These are phyloP conservation scores for Trichogramma dendrolimi DNA, from an alignment of 2,888 invertebrate species.

Conservation along the genomic window DNA sequence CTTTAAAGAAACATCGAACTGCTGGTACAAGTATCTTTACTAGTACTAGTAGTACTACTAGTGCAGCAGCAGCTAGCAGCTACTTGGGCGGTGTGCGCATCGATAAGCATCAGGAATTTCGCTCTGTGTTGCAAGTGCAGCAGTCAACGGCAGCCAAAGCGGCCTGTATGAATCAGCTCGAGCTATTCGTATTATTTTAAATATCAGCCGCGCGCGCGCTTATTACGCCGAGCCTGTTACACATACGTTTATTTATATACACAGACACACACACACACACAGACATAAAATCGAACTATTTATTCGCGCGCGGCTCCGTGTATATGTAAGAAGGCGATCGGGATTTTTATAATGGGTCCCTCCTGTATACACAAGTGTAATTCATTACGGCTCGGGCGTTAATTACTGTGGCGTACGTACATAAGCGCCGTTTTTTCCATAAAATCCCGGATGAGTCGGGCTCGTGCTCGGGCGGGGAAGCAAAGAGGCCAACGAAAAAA, in stretches of 20 bases:
- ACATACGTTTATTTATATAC: no score
- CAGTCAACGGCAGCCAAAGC: not conserved
- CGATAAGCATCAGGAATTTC: slow-evolving; percentile 25
- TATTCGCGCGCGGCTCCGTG: slow-evolving; percentile 32
- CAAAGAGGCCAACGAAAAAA: no score
- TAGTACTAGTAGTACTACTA: no score
- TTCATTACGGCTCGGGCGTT: no score
- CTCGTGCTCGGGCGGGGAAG: no score
- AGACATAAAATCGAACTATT: slow-evolving; percentile 38
- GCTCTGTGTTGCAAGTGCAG: slow-evolving; percentile 23
- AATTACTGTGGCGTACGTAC: no score
- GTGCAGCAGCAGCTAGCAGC: not conserved
- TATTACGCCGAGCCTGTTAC: slow-evolving; percentile 11
- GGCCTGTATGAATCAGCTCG: slow-evolving; percentile 20
- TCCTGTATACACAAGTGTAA: no score
- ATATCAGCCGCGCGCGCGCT: slow-evolving; percentile 14
- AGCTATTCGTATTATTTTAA: not conserved
- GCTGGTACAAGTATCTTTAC: no score
- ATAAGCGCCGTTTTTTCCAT: no score
- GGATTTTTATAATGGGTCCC: no score
- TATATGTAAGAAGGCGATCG: not conserved
- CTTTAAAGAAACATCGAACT: no score
- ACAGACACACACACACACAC: not conserved
- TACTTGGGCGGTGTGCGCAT: not conserved
- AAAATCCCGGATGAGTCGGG: no score